Evolutionary conservation across 2,113 vertebrate genomes (phyloP).

Genomic region (Cnemophilus loriae): DNA sequence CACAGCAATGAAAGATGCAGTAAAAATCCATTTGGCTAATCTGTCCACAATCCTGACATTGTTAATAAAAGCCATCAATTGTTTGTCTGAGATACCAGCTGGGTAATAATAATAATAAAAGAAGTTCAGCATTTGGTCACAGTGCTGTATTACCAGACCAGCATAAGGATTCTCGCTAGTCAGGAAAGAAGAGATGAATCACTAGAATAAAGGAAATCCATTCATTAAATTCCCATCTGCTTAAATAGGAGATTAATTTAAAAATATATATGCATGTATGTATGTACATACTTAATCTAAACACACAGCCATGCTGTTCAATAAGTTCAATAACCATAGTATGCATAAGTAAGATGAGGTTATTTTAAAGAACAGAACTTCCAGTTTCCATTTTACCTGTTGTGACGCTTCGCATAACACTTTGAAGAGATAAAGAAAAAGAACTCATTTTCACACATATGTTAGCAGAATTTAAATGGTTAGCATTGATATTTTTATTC

Average conservation of each 20-base stretch:
- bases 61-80: conserved; percentile 9
- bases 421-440: not conserved
- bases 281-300: not conserved
- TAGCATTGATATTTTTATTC: not conserved
- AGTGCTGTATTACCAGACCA: not conserved
- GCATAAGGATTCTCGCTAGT: not conserved
- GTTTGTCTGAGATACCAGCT: not conserved
- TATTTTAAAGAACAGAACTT: not conserved
- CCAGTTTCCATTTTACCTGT: not conserved
- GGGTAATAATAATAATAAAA: not conserved
- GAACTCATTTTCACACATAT: not conserved
- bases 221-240: not conserved
- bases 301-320: not conserved
- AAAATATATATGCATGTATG: too few species aligned
- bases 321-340: not conserved
- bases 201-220: not conserved
- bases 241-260: not conserved
- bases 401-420: not conserved
- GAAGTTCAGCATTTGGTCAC: not conserved
- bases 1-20: not conserved
- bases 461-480: not conserved
- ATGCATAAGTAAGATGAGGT: not conserved
- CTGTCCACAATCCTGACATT: not conserved
- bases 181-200: conserved; percentile 11
- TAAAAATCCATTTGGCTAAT: conserved; percentile 25